Evolutionary conservation across 2,797 vertebrate genomes (phyloP).

Genomic region (Gallinago nigripennis): DNA sequence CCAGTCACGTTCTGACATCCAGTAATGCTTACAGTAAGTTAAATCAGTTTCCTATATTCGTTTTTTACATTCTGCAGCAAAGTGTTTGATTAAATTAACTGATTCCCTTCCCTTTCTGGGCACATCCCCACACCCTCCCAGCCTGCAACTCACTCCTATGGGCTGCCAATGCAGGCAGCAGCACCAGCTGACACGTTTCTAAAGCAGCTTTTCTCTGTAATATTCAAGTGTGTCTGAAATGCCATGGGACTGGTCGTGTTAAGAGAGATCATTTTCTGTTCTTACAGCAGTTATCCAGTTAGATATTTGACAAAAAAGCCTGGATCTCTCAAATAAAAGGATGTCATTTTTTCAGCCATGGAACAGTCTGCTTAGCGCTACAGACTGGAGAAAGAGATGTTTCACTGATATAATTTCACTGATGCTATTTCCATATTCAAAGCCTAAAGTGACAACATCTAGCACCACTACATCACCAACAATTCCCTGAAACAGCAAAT

Average conservation of each 20-base stretch:
- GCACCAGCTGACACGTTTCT: accelerated
- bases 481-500: neutral
- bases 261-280: neutral
- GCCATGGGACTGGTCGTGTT: too few relatives aligned
- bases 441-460: neutral
- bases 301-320: neutral
- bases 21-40: neutral
- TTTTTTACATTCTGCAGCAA: neutral
- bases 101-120: neutral
- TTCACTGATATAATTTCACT: neutral
- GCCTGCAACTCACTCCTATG: neutral
- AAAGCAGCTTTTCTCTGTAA: neutral
- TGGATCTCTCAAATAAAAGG: neutral
- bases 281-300: neutral
- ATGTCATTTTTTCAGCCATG: neutral
- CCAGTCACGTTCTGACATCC: neutral
- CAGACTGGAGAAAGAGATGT: neutral
- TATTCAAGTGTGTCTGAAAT: neutral
- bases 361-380: too few relatives aligned
- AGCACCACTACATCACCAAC: neutral
- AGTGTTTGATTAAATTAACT: neutral
- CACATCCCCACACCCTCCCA: neutral
- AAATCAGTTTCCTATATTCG: neutral
- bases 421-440: neutral
- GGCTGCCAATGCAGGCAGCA: neutral